Evolutionary conservation across 2,113 vertebrate genomes (phyloP), one percentile per base, ranked within the genome.

Genomic region (Pangasianodon hypophthalmus): DNA sequence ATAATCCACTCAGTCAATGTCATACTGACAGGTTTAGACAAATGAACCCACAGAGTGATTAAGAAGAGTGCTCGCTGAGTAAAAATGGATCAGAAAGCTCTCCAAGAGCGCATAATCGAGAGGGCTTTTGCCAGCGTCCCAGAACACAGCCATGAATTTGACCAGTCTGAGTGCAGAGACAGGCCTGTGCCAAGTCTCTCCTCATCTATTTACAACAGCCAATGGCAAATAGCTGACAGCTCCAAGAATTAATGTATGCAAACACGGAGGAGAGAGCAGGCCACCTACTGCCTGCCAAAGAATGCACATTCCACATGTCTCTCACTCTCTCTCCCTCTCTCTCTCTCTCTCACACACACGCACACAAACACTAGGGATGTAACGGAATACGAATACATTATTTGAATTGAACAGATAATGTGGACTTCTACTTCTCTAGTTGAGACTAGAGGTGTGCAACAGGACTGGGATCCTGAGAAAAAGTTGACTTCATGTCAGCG

Each of bases 231-330:
- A 80, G 73, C 88, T 75, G 87, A 89, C 82, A 85, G 75, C 86
- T 85, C 88, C 52, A 80, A 52, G 73, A 91, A 90, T 88, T 60
- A 90, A 90, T 83, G 87, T 75, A 86, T 88, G 88, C 83, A 91
- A 89, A 89, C 83, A 75, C 44, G 48, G 88, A 90, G 71, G 82
- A 88, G 86, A 88, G 73, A 87, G 83, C 88, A 87, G 81, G 75
- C 62, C 81, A 75, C 86, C 85, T 62, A 32, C 64, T 83, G 82
- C 85, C 71, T 60, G 75, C 91, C 88, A 90, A 90, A 80, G 83
- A 90, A 91, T 77, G 44, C 86, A 84, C 87, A 90, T 91, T 90
- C 88, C 83, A 90, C 64, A 37, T 48, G 41, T 44, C 67, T 32
- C 69, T 81, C 69, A 24, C 88, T 83, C 84, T n/a, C 85, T 77